phyloP scores from a whole-genome alignment of 1,140 invertebrate species.

The Drosophila malerkotliana region DNA sequence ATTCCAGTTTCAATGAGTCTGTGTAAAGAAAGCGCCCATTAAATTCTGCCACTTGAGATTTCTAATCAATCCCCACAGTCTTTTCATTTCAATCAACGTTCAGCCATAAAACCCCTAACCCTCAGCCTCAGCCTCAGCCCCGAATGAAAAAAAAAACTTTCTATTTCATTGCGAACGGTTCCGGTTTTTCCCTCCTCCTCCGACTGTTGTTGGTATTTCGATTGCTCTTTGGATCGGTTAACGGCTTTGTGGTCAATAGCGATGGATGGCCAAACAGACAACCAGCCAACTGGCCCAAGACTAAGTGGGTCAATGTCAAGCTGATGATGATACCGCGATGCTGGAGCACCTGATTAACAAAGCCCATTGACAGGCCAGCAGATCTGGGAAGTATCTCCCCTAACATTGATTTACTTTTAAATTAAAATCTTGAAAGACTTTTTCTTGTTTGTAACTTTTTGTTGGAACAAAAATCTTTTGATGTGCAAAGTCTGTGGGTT shows the following conservation, averaged over 20 bases:
- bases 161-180: constrained; percentile 69
- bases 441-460: constrained; percentile 23
- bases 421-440: constrained; percentile 59
- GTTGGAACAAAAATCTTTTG: constrained; percentile 51
- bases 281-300: not conserved
- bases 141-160: constrained; percentile 56
- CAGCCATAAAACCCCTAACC: not conserved
- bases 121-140: not conserved
- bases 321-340: constrained; percentile 11
- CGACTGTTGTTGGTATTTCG: constrained; percentile 27
- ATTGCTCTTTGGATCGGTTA: constrained; percentile 39
- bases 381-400: not conserved
- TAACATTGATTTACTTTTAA: constrained; percentile 49
- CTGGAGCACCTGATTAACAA: constrained; percentile 39
- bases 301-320: constrained; percentile 72
- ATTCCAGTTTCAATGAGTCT: not conserved
- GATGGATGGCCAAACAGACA: constrained; percentile 53
- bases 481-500: constrained; percentile 45
- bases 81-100: constrained; percentile 8
- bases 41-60: constrained; percentile 24
- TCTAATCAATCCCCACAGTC: constrained; percentile 7
- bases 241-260: constrained; percentile 55
- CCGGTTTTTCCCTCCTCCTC: constrained; percentile 57
- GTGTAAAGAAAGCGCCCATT: not conserved
- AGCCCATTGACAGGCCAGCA: too few relatives aligned